Evolutionary conservation across 2,888 invertebrate species (phyloP).

Genomic region (Malthinus flaveolus): DNA sequence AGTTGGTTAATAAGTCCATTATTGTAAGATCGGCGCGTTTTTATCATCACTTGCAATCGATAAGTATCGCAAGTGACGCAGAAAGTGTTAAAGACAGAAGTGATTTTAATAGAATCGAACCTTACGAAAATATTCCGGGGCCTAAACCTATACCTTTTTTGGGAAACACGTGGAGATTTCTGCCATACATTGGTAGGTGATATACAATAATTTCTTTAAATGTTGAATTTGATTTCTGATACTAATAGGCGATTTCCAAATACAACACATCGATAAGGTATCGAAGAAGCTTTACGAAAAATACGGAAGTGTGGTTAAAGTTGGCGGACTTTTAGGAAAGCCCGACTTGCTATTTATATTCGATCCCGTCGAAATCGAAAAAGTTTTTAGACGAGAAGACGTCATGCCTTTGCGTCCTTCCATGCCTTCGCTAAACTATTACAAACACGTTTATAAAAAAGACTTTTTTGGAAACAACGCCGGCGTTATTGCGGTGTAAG

Average conservation of each 20-base stretch:
- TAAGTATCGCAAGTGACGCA: neutral
- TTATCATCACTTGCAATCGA: neutral
- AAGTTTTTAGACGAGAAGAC: slow-evolving; percentile 71
- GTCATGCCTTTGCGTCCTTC: slow-evolving; percentile 70
- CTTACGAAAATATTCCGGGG: slow-evolving; percentile 40
- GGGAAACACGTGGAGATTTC: slow-evolving; percentile 44
- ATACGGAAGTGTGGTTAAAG: slow-evolving; percentile 70
- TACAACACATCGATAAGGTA: slow-evolving; percentile 69
- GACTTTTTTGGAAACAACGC: slow-evolving; percentile 70
- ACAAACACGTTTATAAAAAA: slow-evolving; percentile 69
- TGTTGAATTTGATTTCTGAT: slow-evolving; percentile 26
- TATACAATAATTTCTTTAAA: neutral
- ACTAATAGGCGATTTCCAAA: slow-evolving; percentile 65
- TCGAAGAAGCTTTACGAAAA: slow-evolving; percentile 61
- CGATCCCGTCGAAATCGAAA: slow-evolving; percentile 71
- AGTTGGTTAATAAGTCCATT: no score
- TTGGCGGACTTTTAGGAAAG: slow-evolving; percentile 68
- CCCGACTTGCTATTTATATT: slow-evolving; percentile 76
- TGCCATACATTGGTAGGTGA: slow-evolving; percentile 56
- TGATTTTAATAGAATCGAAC: slow-evolving; percentile 30
- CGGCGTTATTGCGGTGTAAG: slow-evolving; percentile 77
- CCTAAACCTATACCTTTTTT: slow-evolving; percentile 43
- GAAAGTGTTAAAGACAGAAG: neutral
- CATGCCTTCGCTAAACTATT: slow-evolving; percentile 75
- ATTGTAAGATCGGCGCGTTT: neutral